phyloP scores from a whole-genome alignment of 2,888 invertebrate genomes.

The Philhelius pedissequus region DNA sequence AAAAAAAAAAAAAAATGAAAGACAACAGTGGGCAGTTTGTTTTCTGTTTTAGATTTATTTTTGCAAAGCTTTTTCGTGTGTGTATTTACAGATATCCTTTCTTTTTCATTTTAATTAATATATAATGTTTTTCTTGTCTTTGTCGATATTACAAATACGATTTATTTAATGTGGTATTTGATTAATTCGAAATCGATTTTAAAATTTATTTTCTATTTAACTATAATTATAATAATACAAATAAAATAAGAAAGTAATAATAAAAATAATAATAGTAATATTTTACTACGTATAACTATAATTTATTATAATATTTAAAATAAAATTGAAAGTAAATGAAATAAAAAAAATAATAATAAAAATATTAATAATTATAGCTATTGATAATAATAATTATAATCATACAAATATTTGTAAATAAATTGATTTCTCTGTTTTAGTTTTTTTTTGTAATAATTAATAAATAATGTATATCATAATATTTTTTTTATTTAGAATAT shows the following conservation, averaged over 20 bases:
- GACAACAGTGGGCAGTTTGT: background rate
- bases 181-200: conserved; percentile 53
- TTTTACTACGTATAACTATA: no score
- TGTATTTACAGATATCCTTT: conserved; percentile 61
- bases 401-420: no score
- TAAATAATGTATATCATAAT: conserved; percentile 63
- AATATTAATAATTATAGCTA: no score
- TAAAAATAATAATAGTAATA: no score
- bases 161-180: conserved; percentile 62
- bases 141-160: conserved; percentile 63
- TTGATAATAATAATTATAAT: no score
- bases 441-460: conserved; percentile 31
- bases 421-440: conserved; percentile 36
- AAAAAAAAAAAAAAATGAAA: background rate
- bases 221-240: conserved; percentile 18
- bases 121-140: conserved; percentile 22
- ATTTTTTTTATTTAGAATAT: conserved; percentile 61
- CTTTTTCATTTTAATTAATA: conserved; percentile 4
- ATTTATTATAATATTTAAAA: no score
- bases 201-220: conserved; percentile 12
- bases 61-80: conserved; percentile 67
- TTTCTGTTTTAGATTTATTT: conserved; percentile 59
- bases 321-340: no score
- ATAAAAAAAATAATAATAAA: no score
- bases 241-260: no score